Conservation (phyloP, 2,113 vertebrate species). For the Ascaphus truei region DNA sequence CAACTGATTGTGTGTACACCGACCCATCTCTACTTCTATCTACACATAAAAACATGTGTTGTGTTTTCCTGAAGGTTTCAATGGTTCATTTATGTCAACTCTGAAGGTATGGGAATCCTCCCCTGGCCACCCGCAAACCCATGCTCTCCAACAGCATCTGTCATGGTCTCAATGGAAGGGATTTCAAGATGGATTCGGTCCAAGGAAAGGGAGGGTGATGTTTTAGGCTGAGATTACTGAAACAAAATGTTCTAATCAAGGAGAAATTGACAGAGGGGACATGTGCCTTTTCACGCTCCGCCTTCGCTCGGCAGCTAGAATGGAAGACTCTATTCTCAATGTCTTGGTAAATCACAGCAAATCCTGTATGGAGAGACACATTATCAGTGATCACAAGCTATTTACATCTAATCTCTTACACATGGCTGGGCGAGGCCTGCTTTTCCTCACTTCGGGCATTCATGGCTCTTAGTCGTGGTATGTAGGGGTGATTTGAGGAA, state of each 20-base stretch:
- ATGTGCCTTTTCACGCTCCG: background rate
- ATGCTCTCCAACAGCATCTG: slow-evolving; percentile 82
- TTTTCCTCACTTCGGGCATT: no score
- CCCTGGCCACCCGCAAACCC: slow-evolving; percentile 83
- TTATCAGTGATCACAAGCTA: slow-evolving; percentile 38
- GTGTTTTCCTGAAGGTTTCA: slow-evolving; percentile 81
- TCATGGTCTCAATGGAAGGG: slow-evolving; percentile 64
- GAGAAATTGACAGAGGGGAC: slow-evolving; percentile 11
- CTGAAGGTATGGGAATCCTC: slow-evolving; percentile 58
- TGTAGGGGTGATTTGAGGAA: no score
- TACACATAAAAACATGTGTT: background rate
- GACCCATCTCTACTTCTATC: background rate
- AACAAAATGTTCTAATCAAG: slow-evolving; percentile 16
- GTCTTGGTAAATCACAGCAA: slow-evolving; percentile 8
- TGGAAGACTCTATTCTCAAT: slow-evolving; percentile 41
- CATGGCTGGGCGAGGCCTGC: no score
- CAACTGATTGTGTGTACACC: background rate
- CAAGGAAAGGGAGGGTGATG: slow-evolving; percentile 33
- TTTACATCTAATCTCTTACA: slow-evolving; percentile 57
- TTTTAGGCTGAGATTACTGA: slow-evolving; percentile 17
- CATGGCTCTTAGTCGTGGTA: no score
- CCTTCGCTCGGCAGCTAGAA: slow-evolving; percentile 24
- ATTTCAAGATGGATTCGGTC: slow-evolving; percentile 58
- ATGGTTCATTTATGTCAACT: slow-evolving; percentile 90
- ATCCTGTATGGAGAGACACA: slow-evolving; percentile 33